phyloP scores from a whole-genome alignment of 53 echinoderm and acorn worm species.

The Henricia sp. region DNA sequence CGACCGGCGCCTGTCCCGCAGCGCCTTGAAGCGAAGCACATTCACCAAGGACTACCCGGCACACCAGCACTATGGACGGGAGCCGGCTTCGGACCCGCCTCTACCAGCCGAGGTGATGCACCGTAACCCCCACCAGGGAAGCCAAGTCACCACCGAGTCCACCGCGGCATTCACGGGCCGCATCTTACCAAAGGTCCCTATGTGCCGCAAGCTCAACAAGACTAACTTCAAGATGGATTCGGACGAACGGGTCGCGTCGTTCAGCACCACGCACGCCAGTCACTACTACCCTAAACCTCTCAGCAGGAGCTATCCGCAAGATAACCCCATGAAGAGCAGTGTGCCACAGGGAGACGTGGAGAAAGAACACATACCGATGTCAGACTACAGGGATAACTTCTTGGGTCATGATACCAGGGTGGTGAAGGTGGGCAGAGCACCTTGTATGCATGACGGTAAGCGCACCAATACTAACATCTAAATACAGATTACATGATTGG shows the following conservation, averaged over 20 bases:
- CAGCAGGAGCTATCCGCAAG: slow-evolving; percentile 78
- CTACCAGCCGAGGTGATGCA: slow-evolving; percentile 96
- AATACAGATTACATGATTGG: background rate
- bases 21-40: slow-evolving; percentile 88
- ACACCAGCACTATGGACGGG: slow-evolving; percentile 73
- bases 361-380: slow-evolving; percentile 88
- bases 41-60: slow-evolving; percentile 90
- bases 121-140: slow-evolving; percentile 52
- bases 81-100: slow-evolving; percentile 76
- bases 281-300: slow-evolving; percentile 75
- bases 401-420: slow-evolving; percentile 88
- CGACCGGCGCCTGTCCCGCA: slow-evolving; percentile 79
- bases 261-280: slow-evolving; percentile 88
- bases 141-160: slow-evolving; percentile 78
- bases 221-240: slow-evolving; percentile 99
- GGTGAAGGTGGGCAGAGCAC: slow-evolving; percentile 79
- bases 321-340: slow-evolving; percentile 84
- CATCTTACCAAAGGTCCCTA: slow-evolving; percentile 71
- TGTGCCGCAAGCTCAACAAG: slow-evolving; percentile 84
- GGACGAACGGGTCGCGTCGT: slow-evolving; percentile 85
- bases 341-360: slow-evolving; percentile 89
- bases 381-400: slow-evolving; percentile 90
- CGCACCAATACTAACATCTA: background rate
- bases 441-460: slow-evolving; percentile 95
- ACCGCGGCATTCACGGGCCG: slow-evolving; percentile 75